A percentile compares a stretch with the other conserved stretches of the same genome.
These are phyloP conservation scores for Hydropsyche tenuis DNA, from an alignment of 1,140 invertebrate species.

Conservation along the genomic window DNA sequence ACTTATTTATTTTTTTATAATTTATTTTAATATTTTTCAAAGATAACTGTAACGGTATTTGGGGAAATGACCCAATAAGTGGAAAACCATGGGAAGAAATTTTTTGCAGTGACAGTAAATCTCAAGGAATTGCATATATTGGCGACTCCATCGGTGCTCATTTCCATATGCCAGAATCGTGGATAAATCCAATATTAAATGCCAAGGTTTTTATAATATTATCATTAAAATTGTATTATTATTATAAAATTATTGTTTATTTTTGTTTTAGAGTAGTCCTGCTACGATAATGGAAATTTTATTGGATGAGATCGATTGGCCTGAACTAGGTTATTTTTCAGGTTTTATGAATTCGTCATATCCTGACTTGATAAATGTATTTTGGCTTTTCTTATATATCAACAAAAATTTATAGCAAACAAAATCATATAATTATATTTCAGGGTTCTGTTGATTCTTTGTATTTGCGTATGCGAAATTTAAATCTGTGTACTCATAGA, in stretches of 20 bases:
- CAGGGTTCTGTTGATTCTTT: constrained; percentile 52
- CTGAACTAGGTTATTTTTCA: constrained; percentile 61
- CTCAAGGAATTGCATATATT: constrained; percentile 58
- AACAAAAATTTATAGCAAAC: not conserved
- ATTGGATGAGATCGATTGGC: constrained; percentile 65
- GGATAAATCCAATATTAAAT: constrained; percentile 57
- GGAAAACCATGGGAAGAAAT: constrained; percentile 57
- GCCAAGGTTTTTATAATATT: constrained; percentile 52
- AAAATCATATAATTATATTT: not conserved
- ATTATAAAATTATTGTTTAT: not conserved
- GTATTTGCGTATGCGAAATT: constrained; percentile 49
- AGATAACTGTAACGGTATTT: constrained; percentile 65
- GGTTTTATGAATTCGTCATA: constrained; percentile 53
- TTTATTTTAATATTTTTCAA: constrained; percentile 48
- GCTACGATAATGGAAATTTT: constrained; percentile 47
- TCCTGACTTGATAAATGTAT: constrained; percentile 45
- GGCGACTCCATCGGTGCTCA: constrained; percentile 65
- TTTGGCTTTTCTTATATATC: constrained; percentile 36
- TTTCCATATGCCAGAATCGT: constrained; percentile 62
- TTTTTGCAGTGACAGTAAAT: constrained; percentile 55
- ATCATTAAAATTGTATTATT: not conserved
- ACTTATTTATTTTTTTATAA: constrained; percentile 5
- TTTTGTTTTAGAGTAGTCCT: constrained; percentile 35
- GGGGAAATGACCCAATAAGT: constrained; percentile 54
- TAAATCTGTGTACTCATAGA: constrained; percentile 63